Conservation (phyloP, 2,888 invertebrate genomes). For the Carterocephalus palaemon region DNA sequence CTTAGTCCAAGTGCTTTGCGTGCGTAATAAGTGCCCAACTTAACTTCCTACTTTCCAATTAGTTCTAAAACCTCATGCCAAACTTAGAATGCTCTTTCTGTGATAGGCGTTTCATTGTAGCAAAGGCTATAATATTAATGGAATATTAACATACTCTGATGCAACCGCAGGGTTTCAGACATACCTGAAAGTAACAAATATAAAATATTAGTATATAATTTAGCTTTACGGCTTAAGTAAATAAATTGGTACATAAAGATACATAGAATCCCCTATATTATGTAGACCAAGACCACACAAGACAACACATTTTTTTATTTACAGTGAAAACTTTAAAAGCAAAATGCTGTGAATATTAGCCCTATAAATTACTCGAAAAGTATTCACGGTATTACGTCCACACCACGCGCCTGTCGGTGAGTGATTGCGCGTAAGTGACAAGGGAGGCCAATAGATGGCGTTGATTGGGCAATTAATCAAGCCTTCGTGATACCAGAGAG, state of each 20-base stretch:
- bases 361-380: conserved; percentile 66
- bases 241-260: no score
- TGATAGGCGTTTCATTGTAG: not conserved
- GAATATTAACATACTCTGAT: no score
- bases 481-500: conserved; percentile 21
- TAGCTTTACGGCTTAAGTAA: no score
- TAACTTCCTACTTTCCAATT: conserved; percentile 15
- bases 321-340: conserved; percentile 52
- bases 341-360: conserved; percentile 61
- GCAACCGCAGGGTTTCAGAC: not conserved
- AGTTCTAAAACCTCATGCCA: conserved; percentile 9
- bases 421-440: conserved; percentile 60
- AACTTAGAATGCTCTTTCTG: conserved; percentile 4
- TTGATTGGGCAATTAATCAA: conserved; percentile 72
- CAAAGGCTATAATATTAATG: no score
- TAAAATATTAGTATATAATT: not conserved
- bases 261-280: no score
- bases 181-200: conserved; percentile 24
- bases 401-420: conserved; percentile 52
- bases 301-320: no score
- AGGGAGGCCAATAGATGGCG: conserved; percentile 60
- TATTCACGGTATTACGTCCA: conserved; percentile 52
- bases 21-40: conserved; percentile 18
- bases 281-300: no score
- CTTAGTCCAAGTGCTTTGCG: conserved; percentile 17